Base-by-base conservation (phyloP, 1,140 invertebrate genomes). In the Leucophenga varia region DNA sequence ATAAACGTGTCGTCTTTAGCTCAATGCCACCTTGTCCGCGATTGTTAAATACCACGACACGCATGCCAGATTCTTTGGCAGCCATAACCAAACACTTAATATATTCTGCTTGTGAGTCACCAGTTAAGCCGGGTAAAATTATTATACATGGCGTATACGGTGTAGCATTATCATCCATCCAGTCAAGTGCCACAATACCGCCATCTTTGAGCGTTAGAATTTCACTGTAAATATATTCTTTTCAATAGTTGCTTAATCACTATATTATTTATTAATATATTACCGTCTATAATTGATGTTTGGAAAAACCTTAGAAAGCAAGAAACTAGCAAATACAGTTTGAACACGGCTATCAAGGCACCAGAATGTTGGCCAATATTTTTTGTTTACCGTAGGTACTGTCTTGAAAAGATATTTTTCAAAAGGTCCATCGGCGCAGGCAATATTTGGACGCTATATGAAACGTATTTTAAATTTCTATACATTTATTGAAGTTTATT, bases 301-400 rank as follows among this genome's bases (percentile, higher is more conserved):
- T n/a, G 81, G 75, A 21, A 80, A 65, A 28, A 79, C 51, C 54
- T 73, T 57, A 36, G 79, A 70, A 49, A 88, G 76, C n/a, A 90
- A 71, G 36, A 87, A 43, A 34, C 84, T 84, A 3, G 86, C 86
- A 2, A 91, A 59, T 32, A 90, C 79, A 4, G 88, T 91, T 71
- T 90, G 88, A 20, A 84, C 78, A 47, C 88, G 79, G 1, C 87
- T 83, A 74, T 90, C 88, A 58, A 89, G 86, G 59, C 87, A 89
- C 87, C 88, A 91, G 36, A 88, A 76, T 7, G 88, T 89, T 10
- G 89, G 88, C 86, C 87, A 90, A 71, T 84, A 91, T 63, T 83
- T 85, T 58, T 84, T 81, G 38, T 81, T 79, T 2, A 90, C 65
- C n/a, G 86, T 30, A 7, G 7, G 28, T n/a, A 30, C 7, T n/a